Evolutionary conservation across 2,797 vertebrate genomes (phyloP).

Genomic region (Poecilia velifera): DNA sequence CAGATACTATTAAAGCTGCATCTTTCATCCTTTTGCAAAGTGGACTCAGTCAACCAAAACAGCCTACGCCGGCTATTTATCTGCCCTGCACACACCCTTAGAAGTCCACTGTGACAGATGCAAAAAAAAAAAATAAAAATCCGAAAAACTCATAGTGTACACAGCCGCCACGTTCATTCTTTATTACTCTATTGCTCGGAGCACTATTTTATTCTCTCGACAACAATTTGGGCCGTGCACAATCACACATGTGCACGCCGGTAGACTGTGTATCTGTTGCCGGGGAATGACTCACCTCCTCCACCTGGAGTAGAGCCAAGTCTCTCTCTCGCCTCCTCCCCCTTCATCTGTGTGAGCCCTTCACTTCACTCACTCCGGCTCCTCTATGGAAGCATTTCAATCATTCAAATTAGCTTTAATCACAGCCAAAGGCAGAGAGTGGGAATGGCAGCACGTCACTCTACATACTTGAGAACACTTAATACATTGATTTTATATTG

Average conservation of each 20-base stretch:
- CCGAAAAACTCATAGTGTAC: constrained; percentile 23
- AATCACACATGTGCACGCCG: constrained; percentile 22
- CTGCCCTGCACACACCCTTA: constrained; percentile 22
- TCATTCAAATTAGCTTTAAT: constrained; percentile 81
- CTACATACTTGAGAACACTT: constrained; percentile 74
- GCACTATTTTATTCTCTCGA: constrained; percentile 45
- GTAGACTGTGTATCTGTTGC: constrained; percentile 63
- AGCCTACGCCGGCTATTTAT: constrained; percentile 22
- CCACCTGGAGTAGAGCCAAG: constrained; percentile 76
- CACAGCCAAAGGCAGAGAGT: constrained; percentile 73
- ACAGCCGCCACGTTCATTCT: constrained; percentile 43
- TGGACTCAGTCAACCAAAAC: constrained; percentile 25
- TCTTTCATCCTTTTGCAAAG: not conserved
- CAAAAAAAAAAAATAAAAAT: not conserved
- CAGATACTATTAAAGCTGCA: constrained; percentile 14
- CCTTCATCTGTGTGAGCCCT: constrained; percentile 76
- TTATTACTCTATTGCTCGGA: constrained; percentile 35
- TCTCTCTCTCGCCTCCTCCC: constrained; percentile 74
- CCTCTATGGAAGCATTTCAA: constrained; percentile 77
- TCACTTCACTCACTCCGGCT: constrained; percentile 75
- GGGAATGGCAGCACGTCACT: constrained; percentile 73
- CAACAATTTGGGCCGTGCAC: constrained; percentile 21
- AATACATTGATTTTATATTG: constrained; percentile 76
- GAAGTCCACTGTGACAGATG: constrained; percentile 23
- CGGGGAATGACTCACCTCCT: constrained; percentile 76